Evolutionary conservation across 2,797 vertebrate genomes (phyloP), one percentile per base, ranked within the genome.

Genomic region (Antennarius maculatus): DNA sequence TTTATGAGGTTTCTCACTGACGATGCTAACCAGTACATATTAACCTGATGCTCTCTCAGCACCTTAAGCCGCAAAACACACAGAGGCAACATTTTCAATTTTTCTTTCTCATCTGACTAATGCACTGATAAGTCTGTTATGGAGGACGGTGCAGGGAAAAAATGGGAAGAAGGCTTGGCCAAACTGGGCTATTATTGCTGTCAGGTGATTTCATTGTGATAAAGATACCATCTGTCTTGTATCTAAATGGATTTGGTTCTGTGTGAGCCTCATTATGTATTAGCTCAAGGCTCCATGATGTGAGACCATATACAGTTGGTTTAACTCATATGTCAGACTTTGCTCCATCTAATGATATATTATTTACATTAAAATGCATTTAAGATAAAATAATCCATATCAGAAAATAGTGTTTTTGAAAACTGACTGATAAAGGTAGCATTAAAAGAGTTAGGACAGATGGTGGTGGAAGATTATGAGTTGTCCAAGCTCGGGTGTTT

Each of bases 1-100:
- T 85, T 89, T 84, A 82, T 84, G 75, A 89, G 87, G 66, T 77
- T 86, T 80, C 76, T 79, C 70, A 66, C 74, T 65, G 75, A 64
- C 59, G 18, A 83, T 59, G 69, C 75, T 87, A 85, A 88, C 81
- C 86, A 79, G 73, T 71, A 69, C 83, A 87, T 85, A 89, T 91
- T 91, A 91, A 89, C 86, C 87, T 59, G 75, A 60, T 74, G 83
- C 75, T 80, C 86, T 81, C 67, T 56, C 63, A 28, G 65, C 71
- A 85, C 83, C 83, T 82, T 62, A 43, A 81, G 82, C 70, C 54
- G 61, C 78, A 63, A 62, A 84, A 72, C 69, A 80, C 63, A 80
- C 66, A 70, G 46, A 76, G 71, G 56, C 48, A 54, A 65, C 69
- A 48, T 70, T 83, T 85, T 77, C n/a, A 83, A 59, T 74, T 58